These are phyloP conservation scores for Drosophila tropicalis DNA, from an alignment of 1,140 invertebrate species.

Conservation along the genomic window DNA sequence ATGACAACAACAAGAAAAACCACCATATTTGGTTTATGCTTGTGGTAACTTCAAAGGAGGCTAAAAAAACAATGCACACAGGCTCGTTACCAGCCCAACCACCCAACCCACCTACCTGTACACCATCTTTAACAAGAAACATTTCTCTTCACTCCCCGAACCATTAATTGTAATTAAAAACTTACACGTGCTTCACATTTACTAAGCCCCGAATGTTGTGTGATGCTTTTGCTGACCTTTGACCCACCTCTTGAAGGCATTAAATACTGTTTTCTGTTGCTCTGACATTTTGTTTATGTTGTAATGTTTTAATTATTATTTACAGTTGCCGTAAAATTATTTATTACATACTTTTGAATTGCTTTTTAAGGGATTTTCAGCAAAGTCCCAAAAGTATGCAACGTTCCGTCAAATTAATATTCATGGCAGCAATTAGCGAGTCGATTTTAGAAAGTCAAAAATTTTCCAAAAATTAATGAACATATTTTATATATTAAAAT, in stretches of 20 bases:
- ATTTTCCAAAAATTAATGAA: too few relatives aligned
- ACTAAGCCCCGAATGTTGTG: conserved; percentile 32
- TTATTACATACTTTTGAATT: conserved; percentile 20
- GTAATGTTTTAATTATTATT: conserved; percentile 61
- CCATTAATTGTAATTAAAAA: conserved; percentile 76
- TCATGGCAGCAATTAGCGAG: too few relatives aligned
- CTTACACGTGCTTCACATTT: conserved; percentile 71
- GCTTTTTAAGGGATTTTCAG: conserved; percentile 24
- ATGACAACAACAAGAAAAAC: conserved; percentile 7
- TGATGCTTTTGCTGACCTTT: conserved; percentile 51
- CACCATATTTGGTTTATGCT: conserved; percentile 19
- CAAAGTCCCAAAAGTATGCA: conserved; percentile 51
- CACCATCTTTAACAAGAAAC: neutral
- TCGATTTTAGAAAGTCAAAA: too few relatives aligned
- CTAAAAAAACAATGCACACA: conserved; percentile 42
- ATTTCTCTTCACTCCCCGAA: conserved; percentile 7
- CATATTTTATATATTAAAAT: too few relatives aligned
- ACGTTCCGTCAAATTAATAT: too few relatives aligned
- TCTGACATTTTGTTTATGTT: conserved; percentile 32
- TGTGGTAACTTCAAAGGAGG: conserved; percentile 57
- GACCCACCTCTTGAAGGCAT: conserved; percentile 1
- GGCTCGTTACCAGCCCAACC: neutral
- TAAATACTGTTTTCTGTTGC: conserved; percentile 24
- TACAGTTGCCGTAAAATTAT: conserved; percentile 44
- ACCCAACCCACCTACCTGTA: neutral